These are phyloP conservation scores for Endomychus coccineus DNA, from an alignment of 2,888 invertebrate species.

Conservation along the genomic window DNA sequence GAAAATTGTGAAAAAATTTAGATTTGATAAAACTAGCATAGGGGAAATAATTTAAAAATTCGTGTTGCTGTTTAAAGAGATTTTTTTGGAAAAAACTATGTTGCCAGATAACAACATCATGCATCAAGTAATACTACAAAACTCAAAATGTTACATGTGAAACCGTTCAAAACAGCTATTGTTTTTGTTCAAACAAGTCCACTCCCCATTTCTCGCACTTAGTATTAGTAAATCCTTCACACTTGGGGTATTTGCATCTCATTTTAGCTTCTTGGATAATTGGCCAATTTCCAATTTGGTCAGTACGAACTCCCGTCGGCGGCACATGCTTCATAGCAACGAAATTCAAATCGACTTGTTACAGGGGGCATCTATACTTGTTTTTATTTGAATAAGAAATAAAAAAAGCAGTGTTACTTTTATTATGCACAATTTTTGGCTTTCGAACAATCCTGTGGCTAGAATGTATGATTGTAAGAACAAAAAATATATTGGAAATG, in stretches of 20 bases:
- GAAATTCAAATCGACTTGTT: no score
- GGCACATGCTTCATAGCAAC: no score
- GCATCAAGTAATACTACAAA: not conserved
- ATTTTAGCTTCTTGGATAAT: slow-evolving; percentile 3
- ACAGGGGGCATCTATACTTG: no score
- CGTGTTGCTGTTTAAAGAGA: no score
- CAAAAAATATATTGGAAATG: no score
- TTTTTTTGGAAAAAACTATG: no score
- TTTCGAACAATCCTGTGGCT: no score
- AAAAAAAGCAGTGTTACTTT: no score
- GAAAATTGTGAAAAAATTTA: not conserved
- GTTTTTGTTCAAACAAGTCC: slow-evolving; percentile 16
- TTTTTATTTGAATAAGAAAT: no score
- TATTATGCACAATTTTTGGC: no score
- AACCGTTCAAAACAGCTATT: slow-evolving; percentile 17
- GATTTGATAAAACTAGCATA: not conserved
- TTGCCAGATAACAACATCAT: no score
- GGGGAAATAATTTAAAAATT: not conserved
- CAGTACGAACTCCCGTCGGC: slow-evolving; percentile 11
- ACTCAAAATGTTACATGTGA: not conserved
- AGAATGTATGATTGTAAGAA: no score
- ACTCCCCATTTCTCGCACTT: slow-evolving; percentile 16
- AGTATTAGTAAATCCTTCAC: slow-evolving; percentile 14
- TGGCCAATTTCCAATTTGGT: slow-evolving; percentile 15
- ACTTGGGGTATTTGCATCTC: slow-evolving; percentile 17